These are phyloP conservation scores for Aphidius colemani DNA, from an alignment of 2,888 invertebrate genomes.

Conservation along the genomic window DNA sequence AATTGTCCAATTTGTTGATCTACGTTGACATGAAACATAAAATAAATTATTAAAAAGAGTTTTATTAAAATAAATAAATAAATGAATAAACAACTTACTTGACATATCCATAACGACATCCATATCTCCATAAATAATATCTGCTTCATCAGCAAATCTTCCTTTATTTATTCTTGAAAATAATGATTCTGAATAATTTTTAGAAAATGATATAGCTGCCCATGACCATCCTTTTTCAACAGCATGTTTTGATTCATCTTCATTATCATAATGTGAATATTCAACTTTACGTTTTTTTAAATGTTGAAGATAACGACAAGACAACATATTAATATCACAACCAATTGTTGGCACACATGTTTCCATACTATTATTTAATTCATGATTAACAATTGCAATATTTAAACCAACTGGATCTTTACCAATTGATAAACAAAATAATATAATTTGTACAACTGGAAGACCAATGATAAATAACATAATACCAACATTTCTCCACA, in stretches of 20 bases:
- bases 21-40: slow-evolving; percentile 52
- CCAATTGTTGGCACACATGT: slow-evolving; percentile 54
- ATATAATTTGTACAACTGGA: slow-evolving; percentile 82
- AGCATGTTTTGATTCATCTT: slow-evolving; percentile 68
- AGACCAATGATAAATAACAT: slow-evolving; percentile 84
- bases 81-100: slow-evolving; percentile 65
- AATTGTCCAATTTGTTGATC: slow-evolving; percentile 89
- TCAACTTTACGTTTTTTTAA: slow-evolving; percentile 70
- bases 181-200: slow-evolving; percentile 77
- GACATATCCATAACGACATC: slow-evolving; percentile 81
- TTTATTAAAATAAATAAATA: slow-evolving; percentile 9
- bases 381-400: slow-evolving; percentile 82
- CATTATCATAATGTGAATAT: slow-evolving; percentile 67
- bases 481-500: slow-evolving; percentile 81
- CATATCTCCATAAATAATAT: slow-evolving; percentile 70
- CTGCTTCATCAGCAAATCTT: slow-evolving; percentile 65
- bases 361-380: slow-evolving; percentile 62
- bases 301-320: slow-evolving; percentile 77
- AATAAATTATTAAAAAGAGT: not conserved
- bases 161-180: slow-evolving; percentile 67
- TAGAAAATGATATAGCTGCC: slow-evolving; percentile 74
- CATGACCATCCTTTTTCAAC: slow-evolving; percentile 76
- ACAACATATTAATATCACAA: slow-evolving; percentile 72
- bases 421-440: slow-evolving; percentile 90
- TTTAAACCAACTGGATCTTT: slow-evolving; percentile 79